Evolutionary conservation across 2,113 vertebrate species (phyloP).

Genomic region (Rhinopithecus roxellana): DNA sequence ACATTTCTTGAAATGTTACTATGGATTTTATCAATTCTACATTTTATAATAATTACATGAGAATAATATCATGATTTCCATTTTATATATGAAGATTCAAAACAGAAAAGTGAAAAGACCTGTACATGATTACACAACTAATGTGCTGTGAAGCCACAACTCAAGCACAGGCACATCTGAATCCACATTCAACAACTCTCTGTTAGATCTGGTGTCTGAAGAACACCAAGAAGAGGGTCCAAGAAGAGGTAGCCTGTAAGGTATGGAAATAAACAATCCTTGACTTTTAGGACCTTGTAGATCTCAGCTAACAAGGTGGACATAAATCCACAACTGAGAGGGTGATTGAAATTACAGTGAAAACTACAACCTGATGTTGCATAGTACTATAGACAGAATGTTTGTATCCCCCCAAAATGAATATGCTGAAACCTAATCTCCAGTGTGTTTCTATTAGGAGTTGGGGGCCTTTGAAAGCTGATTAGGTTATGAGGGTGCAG

Average conservation of each 20-base stretch:
- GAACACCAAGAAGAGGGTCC: too few species aligned
- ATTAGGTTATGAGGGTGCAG: neutral
- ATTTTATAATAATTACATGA: neutral
- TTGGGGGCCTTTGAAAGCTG: too few species aligned
- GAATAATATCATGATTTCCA: neutral
- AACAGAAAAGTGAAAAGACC: neutral
- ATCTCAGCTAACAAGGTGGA: neutral
- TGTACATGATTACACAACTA: fast-evolving
- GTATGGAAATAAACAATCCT: neutral
- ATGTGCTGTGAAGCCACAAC: too few species aligned
- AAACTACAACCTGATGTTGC: neutral
- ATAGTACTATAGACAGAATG: neutral
- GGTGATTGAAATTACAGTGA: neutral
- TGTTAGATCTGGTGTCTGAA: too few species aligned
- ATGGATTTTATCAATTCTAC: neutral
- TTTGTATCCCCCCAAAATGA: too few species aligned
- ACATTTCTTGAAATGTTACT: neutral
- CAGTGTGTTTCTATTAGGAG: neutral
- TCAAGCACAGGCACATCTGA: too few species aligned
- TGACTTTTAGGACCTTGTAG: neutral
- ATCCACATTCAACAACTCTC: neutral
- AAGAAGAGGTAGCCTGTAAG: fast-evolving
- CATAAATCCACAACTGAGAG: neutral
- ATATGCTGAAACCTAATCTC: neutral
- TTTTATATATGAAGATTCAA: neutral